Conservation (phyloP, 2,113 vertebrate genomes). For the Ptilorrhoa leucosticta region DNA sequence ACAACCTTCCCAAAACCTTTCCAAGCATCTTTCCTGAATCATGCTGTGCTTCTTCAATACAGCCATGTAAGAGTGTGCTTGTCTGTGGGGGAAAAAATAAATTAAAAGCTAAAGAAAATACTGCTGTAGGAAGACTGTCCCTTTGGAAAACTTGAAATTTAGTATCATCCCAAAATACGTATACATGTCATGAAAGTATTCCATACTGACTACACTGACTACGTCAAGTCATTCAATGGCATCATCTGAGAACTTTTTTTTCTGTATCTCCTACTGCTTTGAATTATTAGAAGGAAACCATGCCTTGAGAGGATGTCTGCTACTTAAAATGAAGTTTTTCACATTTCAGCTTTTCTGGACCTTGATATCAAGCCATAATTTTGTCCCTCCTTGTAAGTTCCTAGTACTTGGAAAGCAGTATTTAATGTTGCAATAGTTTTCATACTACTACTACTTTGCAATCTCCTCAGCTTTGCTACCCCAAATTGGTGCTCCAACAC, state of each 20-base stretch:
- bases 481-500: neutral
- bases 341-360: neutral
- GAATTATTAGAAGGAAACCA: neutral
- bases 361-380: neutral
- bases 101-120: neutral
- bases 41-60: neutral
- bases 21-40: neutral
- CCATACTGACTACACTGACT: neutral
- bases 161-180: neutral
- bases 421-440: neutral
- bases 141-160: neutral
- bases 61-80: neutral
- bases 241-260: neutral
- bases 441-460: neutral
- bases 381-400: neutral
- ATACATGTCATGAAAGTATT: neutral
- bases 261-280: neutral
- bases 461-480: neutral
- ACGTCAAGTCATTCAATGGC: neutral
- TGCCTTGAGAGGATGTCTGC: neutral
- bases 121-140: neutral
- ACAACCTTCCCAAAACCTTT: neutral
- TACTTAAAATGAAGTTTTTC: neutral
- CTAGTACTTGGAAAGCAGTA: neutral
- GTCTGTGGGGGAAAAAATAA: neutral